Evolutionary conservation across 2,888 invertebrate species (phyloP).

Genomic region (Sussaba pulchella): DNA sequence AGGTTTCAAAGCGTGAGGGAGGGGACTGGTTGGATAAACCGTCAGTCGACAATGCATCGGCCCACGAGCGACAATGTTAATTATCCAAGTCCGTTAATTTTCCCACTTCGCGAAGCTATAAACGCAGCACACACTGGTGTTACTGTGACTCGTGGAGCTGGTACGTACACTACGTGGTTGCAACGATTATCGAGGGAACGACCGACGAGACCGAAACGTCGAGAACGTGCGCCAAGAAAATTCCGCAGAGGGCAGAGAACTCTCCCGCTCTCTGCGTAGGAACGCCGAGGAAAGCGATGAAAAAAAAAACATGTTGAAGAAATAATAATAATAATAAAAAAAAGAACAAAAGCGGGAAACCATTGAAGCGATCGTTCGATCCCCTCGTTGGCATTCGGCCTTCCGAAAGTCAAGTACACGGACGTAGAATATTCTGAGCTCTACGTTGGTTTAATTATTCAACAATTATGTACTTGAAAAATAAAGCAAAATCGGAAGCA

Average conservation of each 20-base stretch:
- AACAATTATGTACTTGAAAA: neutral
- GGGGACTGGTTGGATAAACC: neutral
- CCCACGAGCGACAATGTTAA: slow-evolving; percentile 28
- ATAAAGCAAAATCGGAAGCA: too few relatives aligned
- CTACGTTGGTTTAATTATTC: too few relatives aligned
- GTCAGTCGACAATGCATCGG: slow-evolving; percentile 20
- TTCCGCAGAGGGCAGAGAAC: slow-evolving; percentile 43
- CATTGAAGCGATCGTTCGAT: neutral
- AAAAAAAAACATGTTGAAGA: neutral
- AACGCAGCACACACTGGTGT: slow-evolving; percentile 6
- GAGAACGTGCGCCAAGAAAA: slow-evolving; percentile 35
- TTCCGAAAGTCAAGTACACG: neutral
- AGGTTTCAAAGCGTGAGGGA: neutral
- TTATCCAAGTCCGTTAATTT: slow-evolving; percentile 47
- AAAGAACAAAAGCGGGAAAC: neutral
- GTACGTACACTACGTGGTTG: slow-evolving; percentile 13
- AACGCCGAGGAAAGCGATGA: slow-evolving; percentile 3
- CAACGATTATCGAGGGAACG: slow-evolving; percentile 38
- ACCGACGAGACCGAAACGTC: neutral
- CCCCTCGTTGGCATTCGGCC: neutral
- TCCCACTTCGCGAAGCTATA: neutral
- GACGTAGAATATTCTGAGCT: neutral
- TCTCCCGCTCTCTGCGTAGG: slow-evolving; percentile 12
- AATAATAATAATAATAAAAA: neutral
- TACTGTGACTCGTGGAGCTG: neutral